A percentile compares a stretch with the other conserved stretches of the same genome.
Evolutionary conservation across 2,113 vertebrate species (phyloP).

Genomic region (Lophius piscatorius): DNA sequence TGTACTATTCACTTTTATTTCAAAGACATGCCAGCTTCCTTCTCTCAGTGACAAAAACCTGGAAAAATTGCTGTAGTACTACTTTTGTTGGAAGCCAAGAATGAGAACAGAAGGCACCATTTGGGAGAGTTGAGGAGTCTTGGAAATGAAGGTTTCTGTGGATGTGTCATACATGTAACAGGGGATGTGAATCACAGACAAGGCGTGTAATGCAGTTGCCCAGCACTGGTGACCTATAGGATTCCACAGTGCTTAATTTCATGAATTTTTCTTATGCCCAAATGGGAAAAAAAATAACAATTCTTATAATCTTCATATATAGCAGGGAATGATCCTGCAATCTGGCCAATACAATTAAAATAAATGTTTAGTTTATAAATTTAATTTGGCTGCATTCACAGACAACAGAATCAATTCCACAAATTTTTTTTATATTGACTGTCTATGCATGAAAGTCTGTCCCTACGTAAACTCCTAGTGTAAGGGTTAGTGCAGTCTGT

Average conservation of each 20-base stretch:
- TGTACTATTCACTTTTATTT: no score
- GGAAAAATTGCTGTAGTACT: no score
- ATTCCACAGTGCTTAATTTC: slow-evolving; percentile 33
- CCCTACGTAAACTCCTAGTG: slow-evolving; percentile 10
- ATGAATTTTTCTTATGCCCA: slow-evolving; percentile 27
- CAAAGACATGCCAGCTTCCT: no score
- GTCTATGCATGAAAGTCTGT: slow-evolving; percentile 11
- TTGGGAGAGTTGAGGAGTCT: slow-evolving; percentile 72
- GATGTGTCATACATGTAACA: slow-evolving; percentile 74
- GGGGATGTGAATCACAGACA: slow-evolving; percentile 69
- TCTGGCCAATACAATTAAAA: not conserved
- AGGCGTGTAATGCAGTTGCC: slow-evolving; percentile 37
- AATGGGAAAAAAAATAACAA: not conserved
- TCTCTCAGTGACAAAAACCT: no score
- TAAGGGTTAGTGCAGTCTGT: slow-evolving; percentile 28
- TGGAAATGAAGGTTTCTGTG: slow-evolving; percentile 71
- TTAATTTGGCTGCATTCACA: slow-evolving; percentile 38
- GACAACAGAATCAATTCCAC: slow-evolving; percentile 62
- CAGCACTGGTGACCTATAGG: slow-evolving; percentile 45
- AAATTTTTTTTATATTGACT: slow-evolving; percentile 29
- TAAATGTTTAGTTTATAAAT: slow-evolving; percentile 6
- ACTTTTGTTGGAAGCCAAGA: slow-evolving; percentile 55
- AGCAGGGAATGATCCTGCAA: no score
- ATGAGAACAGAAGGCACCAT: slow-evolving; percentile 75
- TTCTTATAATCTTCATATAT: no score